Conservation (phyloP, 2,888 invertebrate genomes). For the Ephialtes manifestator region DNA sequence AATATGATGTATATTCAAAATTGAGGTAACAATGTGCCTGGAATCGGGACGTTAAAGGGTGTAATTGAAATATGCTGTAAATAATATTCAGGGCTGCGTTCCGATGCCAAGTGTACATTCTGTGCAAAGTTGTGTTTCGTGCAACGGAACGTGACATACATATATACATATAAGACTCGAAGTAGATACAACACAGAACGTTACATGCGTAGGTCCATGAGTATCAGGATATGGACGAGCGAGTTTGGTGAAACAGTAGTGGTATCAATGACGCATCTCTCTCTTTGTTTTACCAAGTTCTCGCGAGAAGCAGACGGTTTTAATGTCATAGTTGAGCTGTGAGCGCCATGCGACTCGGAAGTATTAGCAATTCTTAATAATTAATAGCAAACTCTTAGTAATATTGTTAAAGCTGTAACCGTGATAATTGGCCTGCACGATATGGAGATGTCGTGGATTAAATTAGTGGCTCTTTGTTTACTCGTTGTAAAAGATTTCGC, state of each 20-base stretch:
- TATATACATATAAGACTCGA: not conserved
- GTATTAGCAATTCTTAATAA: no score
- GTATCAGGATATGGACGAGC: not conserved
- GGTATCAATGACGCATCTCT: not conserved
- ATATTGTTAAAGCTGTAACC: not conserved
- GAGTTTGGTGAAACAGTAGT: not conserved
- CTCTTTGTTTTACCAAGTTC: not conserved
- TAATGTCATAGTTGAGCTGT: not conserved
- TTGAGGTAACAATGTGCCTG: not conserved
- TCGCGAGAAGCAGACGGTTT: not conserved
- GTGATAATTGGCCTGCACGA: not conserved
- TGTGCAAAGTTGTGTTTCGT: not conserved
- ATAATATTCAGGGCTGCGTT: slow-evolving; percentile 1
- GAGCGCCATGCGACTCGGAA: not conserved
- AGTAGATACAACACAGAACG: not conserved
- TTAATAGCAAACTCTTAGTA: no score
- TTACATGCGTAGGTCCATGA: not conserved
- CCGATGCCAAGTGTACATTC: not conserved
- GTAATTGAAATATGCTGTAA: not conserved
- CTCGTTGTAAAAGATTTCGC: slow-evolving; percentile 10
- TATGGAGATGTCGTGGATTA: slow-evolving; percentile 30
- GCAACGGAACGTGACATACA: not conserved
- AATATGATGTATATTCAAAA: not conserved
- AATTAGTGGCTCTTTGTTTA: not conserved
- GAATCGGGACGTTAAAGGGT: not conserved